Evolutionary conservation across 2,888 invertebrate species (phyloP).

Genomic region (Cybosia mesomella): DNA sequence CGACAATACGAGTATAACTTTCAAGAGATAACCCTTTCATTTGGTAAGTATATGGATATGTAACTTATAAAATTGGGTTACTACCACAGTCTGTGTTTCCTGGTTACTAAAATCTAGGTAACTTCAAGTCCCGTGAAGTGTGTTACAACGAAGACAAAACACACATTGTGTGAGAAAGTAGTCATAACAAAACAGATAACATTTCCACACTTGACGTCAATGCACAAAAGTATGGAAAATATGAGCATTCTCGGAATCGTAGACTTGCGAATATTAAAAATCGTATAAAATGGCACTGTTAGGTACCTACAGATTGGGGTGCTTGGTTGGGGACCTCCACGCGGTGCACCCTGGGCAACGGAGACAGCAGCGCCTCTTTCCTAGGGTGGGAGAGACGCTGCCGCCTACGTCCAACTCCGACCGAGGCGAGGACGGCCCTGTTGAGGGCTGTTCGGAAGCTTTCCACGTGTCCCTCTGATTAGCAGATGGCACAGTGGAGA

Average conservation of each 20-base stretch:
- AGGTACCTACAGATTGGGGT: background rate
- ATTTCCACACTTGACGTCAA: background rate
- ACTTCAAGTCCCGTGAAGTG: background rate
- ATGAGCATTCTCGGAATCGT: background rate
- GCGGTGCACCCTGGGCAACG: too few species aligned
- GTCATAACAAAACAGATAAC: conserved; percentile 5
- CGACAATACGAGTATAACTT: too few species aligned
- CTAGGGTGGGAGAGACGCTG: too few species aligned
- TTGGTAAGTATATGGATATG: background rate
- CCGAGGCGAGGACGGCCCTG: too few species aligned
- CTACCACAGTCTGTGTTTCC: background rate
- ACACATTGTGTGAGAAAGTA: conserved; percentile 4
- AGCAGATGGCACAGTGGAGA: too few species aligned
- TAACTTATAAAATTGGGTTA: background rate
- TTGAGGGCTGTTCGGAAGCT: too few species aligned
- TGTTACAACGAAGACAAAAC: conserved; percentile 4
- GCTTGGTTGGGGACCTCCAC: too few species aligned
- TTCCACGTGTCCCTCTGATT: too few species aligned
- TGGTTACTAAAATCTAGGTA: background rate
- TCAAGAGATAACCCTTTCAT: background rate
- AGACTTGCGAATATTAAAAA: background rate
- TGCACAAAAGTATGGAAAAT: background rate
- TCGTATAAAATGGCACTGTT: too few species aligned
- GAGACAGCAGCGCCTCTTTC: too few species aligned
- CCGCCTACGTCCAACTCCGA: too few species aligned